phyloP scores from a whole-genome alignment of 2,797 vertebrate species.

The Phoeniculus purpureus region DNA sequence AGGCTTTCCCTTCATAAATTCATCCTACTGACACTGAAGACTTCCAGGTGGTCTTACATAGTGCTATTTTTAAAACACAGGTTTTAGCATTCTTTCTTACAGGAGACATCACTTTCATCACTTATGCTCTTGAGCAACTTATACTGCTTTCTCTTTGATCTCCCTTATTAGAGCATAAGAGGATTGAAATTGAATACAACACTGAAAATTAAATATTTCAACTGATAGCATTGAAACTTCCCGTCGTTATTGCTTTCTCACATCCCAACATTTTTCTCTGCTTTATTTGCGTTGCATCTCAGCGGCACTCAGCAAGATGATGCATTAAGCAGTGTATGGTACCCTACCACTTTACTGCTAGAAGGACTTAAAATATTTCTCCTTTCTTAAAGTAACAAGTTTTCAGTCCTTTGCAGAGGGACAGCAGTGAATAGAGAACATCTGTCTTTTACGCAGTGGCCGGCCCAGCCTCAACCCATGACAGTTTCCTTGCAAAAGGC shows the following conservation, averaged over 20 bases:
- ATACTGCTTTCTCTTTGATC: background rate
- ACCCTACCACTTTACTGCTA: background rate
- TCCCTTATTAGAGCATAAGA: background rate
- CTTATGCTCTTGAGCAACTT: background rate
- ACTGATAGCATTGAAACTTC: background rate
- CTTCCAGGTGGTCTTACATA: background rate
- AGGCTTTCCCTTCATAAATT: background rate
- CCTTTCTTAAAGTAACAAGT: background rate
- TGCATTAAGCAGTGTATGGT: background rate
- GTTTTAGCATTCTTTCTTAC: too few species aligned
- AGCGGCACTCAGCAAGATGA: background rate
- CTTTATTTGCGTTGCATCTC: background rate
- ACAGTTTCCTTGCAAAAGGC: background rate
- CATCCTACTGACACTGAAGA: background rate
- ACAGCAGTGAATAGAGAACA: too few species aligned
- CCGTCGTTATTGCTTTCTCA: background rate
- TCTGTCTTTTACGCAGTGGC: too few species aligned
- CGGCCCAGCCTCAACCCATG: too few species aligned
- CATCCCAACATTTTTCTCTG: background rate
- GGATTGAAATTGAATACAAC: background rate
- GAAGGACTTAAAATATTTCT: background rate
- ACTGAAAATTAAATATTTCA: background rate
- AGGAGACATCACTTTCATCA: background rate
- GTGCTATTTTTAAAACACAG: background rate
- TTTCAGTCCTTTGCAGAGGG: background rate